Conservation (phyloP, 2,888 invertebrate species). For the Malacosoma neustria region DNA sequence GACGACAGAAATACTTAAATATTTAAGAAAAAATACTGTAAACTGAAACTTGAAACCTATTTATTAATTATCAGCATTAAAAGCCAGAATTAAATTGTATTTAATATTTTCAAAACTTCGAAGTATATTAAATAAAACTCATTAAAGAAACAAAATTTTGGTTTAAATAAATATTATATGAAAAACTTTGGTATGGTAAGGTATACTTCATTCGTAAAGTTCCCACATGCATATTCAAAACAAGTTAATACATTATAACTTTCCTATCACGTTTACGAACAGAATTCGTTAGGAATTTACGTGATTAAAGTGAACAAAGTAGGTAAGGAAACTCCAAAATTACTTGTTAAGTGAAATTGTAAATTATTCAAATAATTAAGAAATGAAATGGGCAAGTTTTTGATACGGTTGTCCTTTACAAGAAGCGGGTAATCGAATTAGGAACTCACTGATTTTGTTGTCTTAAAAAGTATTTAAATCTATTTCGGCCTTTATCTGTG, state of each 20-base stretch:
- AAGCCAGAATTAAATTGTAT: too few species aligned
- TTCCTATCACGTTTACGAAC: constrained; percentile 33
- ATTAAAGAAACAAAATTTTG: background rate
- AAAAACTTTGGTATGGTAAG: background rate
- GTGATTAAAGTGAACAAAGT: constrained; percentile 43
- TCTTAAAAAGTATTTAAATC: too few species aligned
- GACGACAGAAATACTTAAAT: background rate
- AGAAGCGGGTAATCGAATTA: background rate
- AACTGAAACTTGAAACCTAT: too few species aligned
- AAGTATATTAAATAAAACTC: too few species aligned
- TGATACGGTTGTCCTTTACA: background rate
- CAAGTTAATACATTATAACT: constrained; percentile 40
- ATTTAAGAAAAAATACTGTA: background rate
- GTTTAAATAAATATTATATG: background rate
- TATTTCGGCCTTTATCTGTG: too few species aligned
- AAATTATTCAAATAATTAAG: constrained; percentile 57
- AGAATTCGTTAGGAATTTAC: constrained; percentile 5
- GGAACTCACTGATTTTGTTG: background rate
- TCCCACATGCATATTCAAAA: constrained; percentile 40
- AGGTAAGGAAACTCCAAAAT: constrained; percentile 48
- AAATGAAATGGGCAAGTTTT: background rate
- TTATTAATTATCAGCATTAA: too few species aligned
- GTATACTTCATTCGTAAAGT: background rate
- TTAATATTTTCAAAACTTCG: too few species aligned
- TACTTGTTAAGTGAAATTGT: constrained; percentile 47